Percentiles rank a stretch among this genome's conserved stretches.
These are phyloP conservation scores for Gerris lacustris DNA, from an alignment of 2,888 invertebrate species.

Conservation along the genomic window DNA sequence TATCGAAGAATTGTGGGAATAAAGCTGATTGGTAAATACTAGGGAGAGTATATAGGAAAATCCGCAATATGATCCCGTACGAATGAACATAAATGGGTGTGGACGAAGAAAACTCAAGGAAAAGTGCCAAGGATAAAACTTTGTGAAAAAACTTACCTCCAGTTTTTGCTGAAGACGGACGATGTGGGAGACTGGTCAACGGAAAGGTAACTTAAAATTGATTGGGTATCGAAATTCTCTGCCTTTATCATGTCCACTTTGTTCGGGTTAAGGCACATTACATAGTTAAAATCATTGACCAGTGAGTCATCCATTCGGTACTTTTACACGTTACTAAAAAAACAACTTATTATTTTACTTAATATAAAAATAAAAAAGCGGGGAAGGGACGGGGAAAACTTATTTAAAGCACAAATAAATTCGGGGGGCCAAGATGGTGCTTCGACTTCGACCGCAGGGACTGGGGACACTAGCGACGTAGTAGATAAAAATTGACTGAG, in stretches of 20 bases:
- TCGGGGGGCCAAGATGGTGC: constrained; percentile 6
- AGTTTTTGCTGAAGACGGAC: constrained; percentile 7
- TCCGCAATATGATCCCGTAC: background rate
- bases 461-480: constrained; percentile 3
- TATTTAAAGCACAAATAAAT: background rate
- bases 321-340: background rate
- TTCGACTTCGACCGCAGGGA: background rate
- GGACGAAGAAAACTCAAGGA: background rate
- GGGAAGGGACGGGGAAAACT: constrained; percentile 2
- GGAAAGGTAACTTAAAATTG: constrained; percentile 9
- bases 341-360: constrained; percentile 6
- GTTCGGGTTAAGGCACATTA: constrained; percentile 10
- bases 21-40: too few relatives aligned
- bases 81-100: constrained; percentile 8
- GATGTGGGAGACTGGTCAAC: constrained; percentile 7
- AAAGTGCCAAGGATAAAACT: background rate
- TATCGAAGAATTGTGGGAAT: too few relatives aligned
- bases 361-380: constrained; percentile 2
- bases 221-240: constrained; percentile 8
- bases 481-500: constrained; percentile 12
- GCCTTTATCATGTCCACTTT: constrained; percentile 10
- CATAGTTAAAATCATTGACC: constrained; percentile 9
- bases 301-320: constrained; percentile 9
- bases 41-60: background rate
- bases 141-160: constrained; percentile 1